Percentiles rank a stretch among this genome's conserved stretches.
phyloP scores from a whole-genome alignment of 2,113 vertebrate species.

The Apus apus region DNA sequence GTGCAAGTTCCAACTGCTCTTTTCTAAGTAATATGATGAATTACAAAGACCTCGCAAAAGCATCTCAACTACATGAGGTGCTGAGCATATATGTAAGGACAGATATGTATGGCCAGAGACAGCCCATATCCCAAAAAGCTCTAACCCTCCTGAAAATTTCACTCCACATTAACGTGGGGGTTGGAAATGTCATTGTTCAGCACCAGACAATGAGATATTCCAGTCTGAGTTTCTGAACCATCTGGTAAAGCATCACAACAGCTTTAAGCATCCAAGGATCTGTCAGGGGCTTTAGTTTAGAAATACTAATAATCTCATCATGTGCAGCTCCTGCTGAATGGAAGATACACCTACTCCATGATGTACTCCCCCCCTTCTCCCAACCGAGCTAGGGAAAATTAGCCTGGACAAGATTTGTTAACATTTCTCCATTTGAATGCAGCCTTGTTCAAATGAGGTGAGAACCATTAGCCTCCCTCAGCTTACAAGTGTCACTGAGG shows the following conservation, averaged over 20 bases:
- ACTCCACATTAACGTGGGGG: conserved; percentile 60
- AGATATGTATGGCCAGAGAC: conserved; percentile 58
- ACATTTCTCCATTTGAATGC: not conserved
- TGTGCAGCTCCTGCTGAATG: conserved; percentile 60
- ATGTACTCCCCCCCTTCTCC: conserved; percentile 8
- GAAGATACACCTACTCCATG: conserved; percentile 60
- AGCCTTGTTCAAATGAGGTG: not conserved
- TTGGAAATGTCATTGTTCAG: conserved; percentile 67
- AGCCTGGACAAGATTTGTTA: not conserved
- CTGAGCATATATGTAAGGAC: conserved; percentile 44
- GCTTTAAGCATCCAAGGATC: conserved; percentile 64
- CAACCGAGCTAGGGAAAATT: not conserved
- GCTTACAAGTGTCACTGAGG: not conserved
- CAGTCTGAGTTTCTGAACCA: conserved; percentile 59
- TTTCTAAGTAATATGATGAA: not conserved
- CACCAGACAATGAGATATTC: conserved; percentile 57
- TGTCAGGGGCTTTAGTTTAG: conserved; percentile 63
- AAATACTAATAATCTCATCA: conserved; percentile 64
- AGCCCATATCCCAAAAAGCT: conserved; percentile 65
- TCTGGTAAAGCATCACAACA: conserved; percentile 61
- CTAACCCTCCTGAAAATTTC: conserved; percentile 67
- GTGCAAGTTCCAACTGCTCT: not conserved
- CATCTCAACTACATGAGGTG: conserved; percentile 44
- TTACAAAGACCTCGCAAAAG: not conserved
- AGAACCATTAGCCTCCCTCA: not conserved